Percentiles rank a stretch among this genome's conserved stretches.
Conservation (phyloP, 1,140 invertebrate genomes). For the Diachasmimorpha longicaudata region DNA sequence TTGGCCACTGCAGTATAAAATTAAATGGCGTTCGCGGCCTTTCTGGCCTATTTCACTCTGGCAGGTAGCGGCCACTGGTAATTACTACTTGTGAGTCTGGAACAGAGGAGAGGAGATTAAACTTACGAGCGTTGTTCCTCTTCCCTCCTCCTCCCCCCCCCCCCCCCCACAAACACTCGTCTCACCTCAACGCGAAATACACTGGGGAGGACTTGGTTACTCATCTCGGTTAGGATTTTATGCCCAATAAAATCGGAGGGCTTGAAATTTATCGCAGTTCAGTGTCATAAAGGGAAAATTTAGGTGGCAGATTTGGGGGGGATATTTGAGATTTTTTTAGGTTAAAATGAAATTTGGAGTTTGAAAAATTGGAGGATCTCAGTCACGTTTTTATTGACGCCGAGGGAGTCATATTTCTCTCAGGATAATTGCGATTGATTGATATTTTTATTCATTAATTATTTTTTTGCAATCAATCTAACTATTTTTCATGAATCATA, state of each 20-base stretch:
- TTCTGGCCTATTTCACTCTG: slow-evolving; percentile 53
- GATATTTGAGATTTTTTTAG: background rate
- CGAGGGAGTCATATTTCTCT: too few species aligned
- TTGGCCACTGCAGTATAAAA: slow-evolving; percentile 46
- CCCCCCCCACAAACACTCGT: background rate
- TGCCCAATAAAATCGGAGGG: background rate
- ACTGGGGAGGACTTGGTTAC: background rate
- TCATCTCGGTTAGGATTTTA: slow-evolving; percentile 4
- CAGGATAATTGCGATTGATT: too few species aligned
- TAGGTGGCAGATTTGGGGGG: slow-evolving; percentile 4
- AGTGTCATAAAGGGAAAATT: slow-evolving; percentile 19
- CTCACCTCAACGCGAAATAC: too few species aligned
- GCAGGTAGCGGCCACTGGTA: slow-evolving; percentile 62
- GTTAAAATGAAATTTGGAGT: background rate
- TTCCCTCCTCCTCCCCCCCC: background rate
- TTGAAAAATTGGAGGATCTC: too few species aligned
- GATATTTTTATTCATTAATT: too few species aligned
- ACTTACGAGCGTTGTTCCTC: slow-evolving; percentile 30
- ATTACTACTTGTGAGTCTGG: slow-evolving; percentile 58
- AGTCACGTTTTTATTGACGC: too few species aligned
- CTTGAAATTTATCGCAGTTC: slow-evolving; percentile 21
- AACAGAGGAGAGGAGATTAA: slow-evolving; percentile 34
- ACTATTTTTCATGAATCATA: too few species aligned
- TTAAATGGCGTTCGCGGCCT: slow-evolving; percentile 56
- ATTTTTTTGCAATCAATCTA: too few species aligned